Evolutionary conservation across 2,113 vertebrate species (phyloP), one percentile per base, ranked within the genome.

Genomic region (Casuarius casuarius): DNA sequence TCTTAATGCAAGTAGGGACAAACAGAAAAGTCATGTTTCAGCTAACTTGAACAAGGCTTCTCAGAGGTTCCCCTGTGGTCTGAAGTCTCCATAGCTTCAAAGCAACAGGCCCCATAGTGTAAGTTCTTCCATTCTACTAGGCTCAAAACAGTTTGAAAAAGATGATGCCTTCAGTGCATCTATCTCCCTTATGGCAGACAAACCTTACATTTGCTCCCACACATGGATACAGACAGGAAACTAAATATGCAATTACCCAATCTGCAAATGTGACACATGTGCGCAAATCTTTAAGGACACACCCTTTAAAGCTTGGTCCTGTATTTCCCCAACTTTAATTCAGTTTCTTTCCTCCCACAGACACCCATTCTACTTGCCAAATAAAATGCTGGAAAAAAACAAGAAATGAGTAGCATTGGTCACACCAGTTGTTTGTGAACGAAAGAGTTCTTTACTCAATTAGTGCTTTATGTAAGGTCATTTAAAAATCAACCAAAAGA

Each of bases 151-250:
- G 78, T 23, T 82, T 74, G 79, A 83, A 96, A 85, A 68, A 2
- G 67, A 89, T 35, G 78, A 78, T 88, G 91, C 20, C 33, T 91
- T 35, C 49, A 25, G 89, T 38, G 25, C 72, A 29, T 13, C n/a
- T 54, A 84, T 94, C 87, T 94, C 82, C 51, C 33, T 38, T 78
- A 95, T 58, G 87, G 91, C 93, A 96, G 72, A 67, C 84, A 88
- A 94, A 95, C 97, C 72, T 5, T 91, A 83, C 65, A 97, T 97
- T 96, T 97, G 84, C 94, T 96, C 97, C 97, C 97, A 97, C 97
- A 95, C 95, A 93, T 25, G 42, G 51, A 92, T 91, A 90, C 89
- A 95, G 93, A 93, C 91, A 86, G 92, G 93, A 97, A 97, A 61
- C 87, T 93, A 88, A 97, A 91, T 94, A 91, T 91, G 78, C 89